Evolutionary conservation across 1,140 invertebrate species (phyloP).

Genomic region (Sipha flava): DNA sequence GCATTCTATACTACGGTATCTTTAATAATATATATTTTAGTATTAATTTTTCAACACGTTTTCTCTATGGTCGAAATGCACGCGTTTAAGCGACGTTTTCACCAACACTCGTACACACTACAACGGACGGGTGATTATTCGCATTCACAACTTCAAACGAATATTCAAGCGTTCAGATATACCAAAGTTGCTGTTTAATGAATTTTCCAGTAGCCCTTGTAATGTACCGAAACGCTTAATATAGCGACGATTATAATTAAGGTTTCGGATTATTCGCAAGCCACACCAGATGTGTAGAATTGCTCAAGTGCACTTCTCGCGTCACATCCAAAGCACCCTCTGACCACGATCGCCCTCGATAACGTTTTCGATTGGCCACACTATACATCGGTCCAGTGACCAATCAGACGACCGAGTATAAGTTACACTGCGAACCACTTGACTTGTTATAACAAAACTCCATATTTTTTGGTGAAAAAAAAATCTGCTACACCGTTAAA

Average conservation of each 20-base stretch:
- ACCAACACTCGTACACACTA: no score
- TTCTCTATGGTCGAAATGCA: no score
- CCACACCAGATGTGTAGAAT: not conserved
- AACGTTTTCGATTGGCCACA: not conserved
- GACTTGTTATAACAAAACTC: no score
- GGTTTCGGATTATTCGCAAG: not conserved
- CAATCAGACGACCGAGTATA: not conserved
- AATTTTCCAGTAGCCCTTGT: not conserved
- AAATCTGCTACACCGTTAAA: no score
- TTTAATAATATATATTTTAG: no score
- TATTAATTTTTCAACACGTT: no score
- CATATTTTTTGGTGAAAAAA: no score
- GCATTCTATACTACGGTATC: no score
- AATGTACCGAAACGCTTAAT: not conserved
- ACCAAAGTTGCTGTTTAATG: not conserved
- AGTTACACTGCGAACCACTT: no score
- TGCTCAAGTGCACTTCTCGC: conserved; percentile 2
- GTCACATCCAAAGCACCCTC: not conserved
- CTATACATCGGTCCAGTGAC: not conserved
- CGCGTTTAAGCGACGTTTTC: no score
- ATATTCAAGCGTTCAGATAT: no score
- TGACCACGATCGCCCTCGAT: not conserved
- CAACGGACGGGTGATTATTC: no score
- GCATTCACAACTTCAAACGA: not conserved
- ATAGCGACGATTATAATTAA: not conserved